Base-by-base conservation (phyloP, 2,888 invertebrate genomes). In the Brenthis daphne region DNA sequence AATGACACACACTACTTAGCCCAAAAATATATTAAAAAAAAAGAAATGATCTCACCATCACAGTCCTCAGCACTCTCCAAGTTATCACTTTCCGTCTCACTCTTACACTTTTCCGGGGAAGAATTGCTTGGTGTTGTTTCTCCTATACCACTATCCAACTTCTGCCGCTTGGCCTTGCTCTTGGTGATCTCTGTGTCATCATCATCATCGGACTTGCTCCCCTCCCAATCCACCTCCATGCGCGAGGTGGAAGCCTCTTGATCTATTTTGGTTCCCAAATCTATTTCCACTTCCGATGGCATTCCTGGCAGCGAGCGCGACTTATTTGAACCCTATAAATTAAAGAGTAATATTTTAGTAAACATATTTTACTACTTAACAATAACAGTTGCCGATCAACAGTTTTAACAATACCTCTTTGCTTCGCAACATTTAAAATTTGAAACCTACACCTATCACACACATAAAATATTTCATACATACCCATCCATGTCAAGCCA, bases 71-170 rank as follows among this genome's bases (percentile, higher is more conserved):
- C 20, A 1, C 65, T 57, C 48, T 58, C 65, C 0, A 65, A 65
- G 29, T 55, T 54, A 14, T 66, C 64, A 60, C 65, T 68, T 6
- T 56, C 63, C 8, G 69, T 61, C 12, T 73, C 77, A 43, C 75
- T 76, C 73, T 79, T 80, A 48, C 76, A 74, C 57, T 76, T 74
- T 16, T 71, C 75, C 13, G 78, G 81, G 13, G 85, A 82, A 13
- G 85, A 80, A 4, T 79, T 80, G 57, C 82, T 79, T 11, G 83
- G 84, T 47, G 80, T 80, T 64, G 77, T 80, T 72, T 91, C 94
- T 0, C 94, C 94, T 65, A 95, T 89, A 1, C 95, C 95, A 73
- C 94, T 94, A 79, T 95, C 95, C 57, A 94, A 84, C 83, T 95
- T 95, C 80, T 94, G 94, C 13, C 94, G 77, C 76, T 87, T 88